Conservation (phyloP, 2,113 vertebrate genomes). For the Microcebus murinus region DNA sequence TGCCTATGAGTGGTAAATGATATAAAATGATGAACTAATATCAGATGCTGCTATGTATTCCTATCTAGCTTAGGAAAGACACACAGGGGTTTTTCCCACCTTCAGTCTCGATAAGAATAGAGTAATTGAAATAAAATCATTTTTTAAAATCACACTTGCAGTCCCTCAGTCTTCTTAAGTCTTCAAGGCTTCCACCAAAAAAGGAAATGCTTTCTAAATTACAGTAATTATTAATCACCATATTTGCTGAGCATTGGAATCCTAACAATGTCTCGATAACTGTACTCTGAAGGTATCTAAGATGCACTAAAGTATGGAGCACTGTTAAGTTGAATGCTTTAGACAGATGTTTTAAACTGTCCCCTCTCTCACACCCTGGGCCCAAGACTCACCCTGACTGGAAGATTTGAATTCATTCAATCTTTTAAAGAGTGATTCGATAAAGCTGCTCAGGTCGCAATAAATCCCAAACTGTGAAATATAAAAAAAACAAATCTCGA, state of each 20-base stretch:
- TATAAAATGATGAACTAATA: neutral
- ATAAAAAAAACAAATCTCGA: slow-evolving; percentile 48
- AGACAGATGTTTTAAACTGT: neutral
- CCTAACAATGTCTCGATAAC: neutral
- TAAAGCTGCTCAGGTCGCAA: slow-evolving; percentile 26
- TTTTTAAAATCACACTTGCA: neutral
- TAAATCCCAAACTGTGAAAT: slow-evolving; percentile 63
- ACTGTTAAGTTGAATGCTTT: neutral
- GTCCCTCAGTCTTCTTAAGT: neutral
- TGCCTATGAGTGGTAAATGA: neutral
- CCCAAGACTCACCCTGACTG: neutral
- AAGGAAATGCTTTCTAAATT: neutral
- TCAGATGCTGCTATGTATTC: neutral
- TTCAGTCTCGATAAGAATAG: neutral
- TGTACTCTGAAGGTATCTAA: neutral
- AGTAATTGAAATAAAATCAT: neutral
- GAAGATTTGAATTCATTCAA: slow-evolving; percentile 32
- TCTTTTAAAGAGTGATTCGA: slow-evolving; percentile 52
- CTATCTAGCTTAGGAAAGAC: neutral
- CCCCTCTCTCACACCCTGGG: neutral
- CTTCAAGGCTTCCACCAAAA: neutral
- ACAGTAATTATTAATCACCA: neutral
- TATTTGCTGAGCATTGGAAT: neutral
- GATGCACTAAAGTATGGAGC: neutral
- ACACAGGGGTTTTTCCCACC: neutral